Conservation (phyloP, 2,113 vertebrate genomes). For the Psittacara wagleri region DNA sequence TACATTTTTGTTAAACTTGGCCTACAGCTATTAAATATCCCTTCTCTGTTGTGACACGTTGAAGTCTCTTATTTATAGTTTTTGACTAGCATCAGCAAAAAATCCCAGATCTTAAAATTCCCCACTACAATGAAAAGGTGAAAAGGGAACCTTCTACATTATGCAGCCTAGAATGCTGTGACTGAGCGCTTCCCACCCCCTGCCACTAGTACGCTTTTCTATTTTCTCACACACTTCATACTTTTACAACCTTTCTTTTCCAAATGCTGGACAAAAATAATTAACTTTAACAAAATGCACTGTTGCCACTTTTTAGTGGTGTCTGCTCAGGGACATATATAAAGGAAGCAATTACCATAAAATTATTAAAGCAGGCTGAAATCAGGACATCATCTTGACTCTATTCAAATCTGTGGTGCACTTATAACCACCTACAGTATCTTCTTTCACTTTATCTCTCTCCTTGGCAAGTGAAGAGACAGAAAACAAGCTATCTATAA, state of each 20-base stretch:
- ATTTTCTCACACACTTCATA: background rate
- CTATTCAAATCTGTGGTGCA: background rate
- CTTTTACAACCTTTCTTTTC: background rate
- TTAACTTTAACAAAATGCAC: background rate
- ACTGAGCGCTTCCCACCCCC: background rate
- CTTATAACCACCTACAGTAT: background rate
- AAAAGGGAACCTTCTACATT: background rate
- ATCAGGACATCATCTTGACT: background rate
- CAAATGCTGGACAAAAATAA: background rate
- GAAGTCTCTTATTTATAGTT: background rate
- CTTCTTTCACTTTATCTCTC: background rate
- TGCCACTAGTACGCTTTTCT: background rate
- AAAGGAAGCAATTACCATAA: background rate
- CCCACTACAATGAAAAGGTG: background rate
- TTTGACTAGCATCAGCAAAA: background rate
- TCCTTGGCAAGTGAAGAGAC: rapidly evolving
- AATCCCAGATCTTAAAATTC: background rate
- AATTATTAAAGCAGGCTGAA: background rate
- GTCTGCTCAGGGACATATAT: background rate
- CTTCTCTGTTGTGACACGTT: background rate
- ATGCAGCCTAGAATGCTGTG: background rate
- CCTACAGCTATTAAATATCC: background rate
- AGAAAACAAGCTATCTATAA: background rate
- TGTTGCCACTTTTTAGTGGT: background rate
- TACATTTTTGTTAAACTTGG: background rate